Evolutionary conservation across 2,888 invertebrate species (phyloP).

Genomic region (Drosophila emarginata): DNA sequence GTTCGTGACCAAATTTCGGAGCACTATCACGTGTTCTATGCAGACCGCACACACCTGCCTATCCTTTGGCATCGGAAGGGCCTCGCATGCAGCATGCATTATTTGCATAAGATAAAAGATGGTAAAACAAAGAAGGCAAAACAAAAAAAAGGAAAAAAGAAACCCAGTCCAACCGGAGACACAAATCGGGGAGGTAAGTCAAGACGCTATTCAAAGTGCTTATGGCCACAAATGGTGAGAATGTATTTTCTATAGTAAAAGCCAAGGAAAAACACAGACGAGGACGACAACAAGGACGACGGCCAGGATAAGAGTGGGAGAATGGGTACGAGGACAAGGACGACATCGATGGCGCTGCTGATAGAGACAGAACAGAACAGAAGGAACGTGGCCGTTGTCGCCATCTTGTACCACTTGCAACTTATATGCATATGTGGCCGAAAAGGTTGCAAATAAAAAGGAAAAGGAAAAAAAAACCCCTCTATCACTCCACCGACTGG

Average conservation of each 20-base stretch:
- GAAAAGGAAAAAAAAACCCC: slow-evolving; percentile 15
- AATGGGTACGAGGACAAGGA: slow-evolving; percentile 2
- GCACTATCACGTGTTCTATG: slow-evolving; percentile 64
- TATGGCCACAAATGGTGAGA: slow-evolving; percentile 53
- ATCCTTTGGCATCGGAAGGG: slow-evolving; percentile 34
- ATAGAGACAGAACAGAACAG: slow-evolving; percentile 66
- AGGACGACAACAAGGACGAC: slow-evolving; percentile 22
- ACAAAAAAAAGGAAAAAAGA: background rate
- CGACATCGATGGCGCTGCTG: slow-evolving; percentile 63
- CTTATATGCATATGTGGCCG: slow-evolving; percentile 63
- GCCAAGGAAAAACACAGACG: slow-evolving; percentile 54
- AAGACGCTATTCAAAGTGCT: slow-evolving; percentile 43
- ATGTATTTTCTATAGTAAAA: slow-evolving; percentile 68
- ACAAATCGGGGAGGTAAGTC: slow-evolving; percentile 23
- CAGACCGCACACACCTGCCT: slow-evolving; percentile 43
- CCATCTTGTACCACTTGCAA: slow-evolving; percentile 76
- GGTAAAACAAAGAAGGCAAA: slow-evolving; percentile 33
- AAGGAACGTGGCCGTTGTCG: slow-evolving; percentile 63
- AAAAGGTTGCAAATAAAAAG: slow-evolving; percentile 22
- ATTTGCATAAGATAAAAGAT: slow-evolving; percentile 73
- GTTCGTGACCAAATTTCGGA: slow-evolving; percentile 67
- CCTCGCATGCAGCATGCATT: slow-evolving; percentile 67
- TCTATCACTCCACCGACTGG: background rate
- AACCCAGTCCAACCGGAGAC: slow-evolving; percentile 2
- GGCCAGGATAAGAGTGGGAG: background rate